phyloP scores from a whole-genome alignment of 2,888 invertebrate genomes.

The Drosophila imparisetae region DNA sequence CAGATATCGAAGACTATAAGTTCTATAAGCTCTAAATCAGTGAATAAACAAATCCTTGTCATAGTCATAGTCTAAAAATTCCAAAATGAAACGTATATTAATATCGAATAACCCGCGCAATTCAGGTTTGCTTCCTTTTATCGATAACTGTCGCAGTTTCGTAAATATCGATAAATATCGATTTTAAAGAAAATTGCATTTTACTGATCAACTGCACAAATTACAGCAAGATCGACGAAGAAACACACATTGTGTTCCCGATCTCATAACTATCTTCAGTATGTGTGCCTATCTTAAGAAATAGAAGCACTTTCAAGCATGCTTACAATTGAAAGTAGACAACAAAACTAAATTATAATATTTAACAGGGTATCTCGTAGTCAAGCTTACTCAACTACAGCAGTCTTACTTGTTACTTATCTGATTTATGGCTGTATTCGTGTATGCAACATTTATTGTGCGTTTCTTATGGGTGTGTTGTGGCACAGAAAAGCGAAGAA shows the following conservation, averaged over 20 bases:
- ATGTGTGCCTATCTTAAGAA: neutral
- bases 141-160: neutral
- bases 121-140: neutral
- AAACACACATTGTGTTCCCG: accelerated
- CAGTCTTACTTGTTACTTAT: neutral
- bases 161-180: neutral
- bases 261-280: neutral
- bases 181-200: neutral
- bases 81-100: neutral
- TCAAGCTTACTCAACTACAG: neutral
- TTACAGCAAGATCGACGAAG: neutral
- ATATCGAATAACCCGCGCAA: accelerated
- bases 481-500: neutral
- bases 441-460: neutral
- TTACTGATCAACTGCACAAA: neutral
- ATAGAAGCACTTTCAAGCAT: neutral
- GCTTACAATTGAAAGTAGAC: neutral
- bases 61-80: neutral
- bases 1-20: neutral
- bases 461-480: neutral
- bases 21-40: neutral
- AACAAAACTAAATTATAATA: neutral
- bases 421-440: neutral
- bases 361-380: neutral
- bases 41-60: neutral